Conservation (phyloP, 2,113 vertebrate genomes). For the Gymnobelideus leadbeateri region DNA sequence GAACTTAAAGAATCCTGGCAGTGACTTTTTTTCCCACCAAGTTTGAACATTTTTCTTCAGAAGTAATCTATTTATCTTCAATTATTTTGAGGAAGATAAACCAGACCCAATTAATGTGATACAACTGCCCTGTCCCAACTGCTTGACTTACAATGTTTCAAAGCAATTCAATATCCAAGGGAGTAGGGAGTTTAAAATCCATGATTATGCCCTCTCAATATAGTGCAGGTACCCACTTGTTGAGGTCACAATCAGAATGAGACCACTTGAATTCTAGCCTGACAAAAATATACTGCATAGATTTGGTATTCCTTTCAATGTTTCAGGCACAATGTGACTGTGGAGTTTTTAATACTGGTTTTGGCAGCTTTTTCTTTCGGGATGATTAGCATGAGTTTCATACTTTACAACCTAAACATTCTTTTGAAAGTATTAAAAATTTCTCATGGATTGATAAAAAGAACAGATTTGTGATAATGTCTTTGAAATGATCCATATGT, state of each 20-base stretch:
- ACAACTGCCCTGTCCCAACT: not conserved
- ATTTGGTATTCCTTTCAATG: constrained; percentile 42
- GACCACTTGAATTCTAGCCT: constrained; percentile 22
- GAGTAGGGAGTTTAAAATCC: not conserved
- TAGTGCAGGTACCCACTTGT: not conserved
- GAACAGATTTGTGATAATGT: constrained; percentile 56
- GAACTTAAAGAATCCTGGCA: constrained; percentile 66
- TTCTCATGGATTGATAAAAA: constrained; percentile 25
- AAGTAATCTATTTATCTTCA: constrained; percentile 48
- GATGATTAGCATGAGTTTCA: constrained; percentile 54
- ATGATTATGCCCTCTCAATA: not conserved
- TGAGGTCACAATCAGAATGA: fast-evolving
- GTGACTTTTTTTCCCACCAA: constrained; percentile 63
- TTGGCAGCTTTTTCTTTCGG: constrained; percentile 62
- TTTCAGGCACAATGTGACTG: constrained; percentile 61
- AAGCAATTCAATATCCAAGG: not conserved
- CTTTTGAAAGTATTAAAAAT: constrained; percentile 43
- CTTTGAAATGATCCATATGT: constrained; percentile 53
- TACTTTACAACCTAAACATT: constrained; percentile 30
- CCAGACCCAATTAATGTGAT: constrained; percentile 7
- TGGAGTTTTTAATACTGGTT: constrained; percentile 51
- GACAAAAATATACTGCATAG: constrained; percentile 68
- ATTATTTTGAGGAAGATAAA: constrained; percentile 52
- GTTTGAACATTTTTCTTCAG: constrained; percentile 39
- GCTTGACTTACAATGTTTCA: constrained; percentile 4